Evolutionary conservation across 2,888 invertebrate species (phyloP).

Genomic region (Sylvicola fuscatus): DNA sequence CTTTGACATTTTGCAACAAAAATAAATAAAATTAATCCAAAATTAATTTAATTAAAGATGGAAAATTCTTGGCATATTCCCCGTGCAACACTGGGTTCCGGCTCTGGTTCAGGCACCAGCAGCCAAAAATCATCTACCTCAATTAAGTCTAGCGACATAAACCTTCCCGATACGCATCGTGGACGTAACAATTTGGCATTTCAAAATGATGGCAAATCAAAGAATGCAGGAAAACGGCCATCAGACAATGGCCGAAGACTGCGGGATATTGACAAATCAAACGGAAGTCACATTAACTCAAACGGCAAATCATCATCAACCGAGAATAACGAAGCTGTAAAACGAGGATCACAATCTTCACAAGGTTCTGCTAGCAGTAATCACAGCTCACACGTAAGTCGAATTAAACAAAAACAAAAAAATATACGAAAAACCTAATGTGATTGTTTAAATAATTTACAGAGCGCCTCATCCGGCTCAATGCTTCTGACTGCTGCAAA

Average conservation of each 20-base stretch:
- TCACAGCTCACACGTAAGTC: conserved; percentile 58
- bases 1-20: no score
- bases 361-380: conserved; percentile 51
- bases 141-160: conserved; percentile 13
- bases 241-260: neutral
- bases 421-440: neutral
- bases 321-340: conserved; percentile 9
- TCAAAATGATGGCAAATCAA: neutral
- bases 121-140: conserved; percentile 14
- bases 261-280: conserved; percentile 1
- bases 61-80: conserved; percentile 57
- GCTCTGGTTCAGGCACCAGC: conserved; percentile 14
- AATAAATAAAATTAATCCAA: no score
- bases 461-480: conserved; percentile 69
- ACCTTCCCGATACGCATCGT: neutral
- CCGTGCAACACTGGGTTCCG: conserved; percentile 46
- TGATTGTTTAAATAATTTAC: conserved; percentile 16
- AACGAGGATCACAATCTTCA: conserved; percentile 36
- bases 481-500: conserved; percentile 61
- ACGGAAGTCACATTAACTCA: no score
- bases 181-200: conserved; percentile 1
- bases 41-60: conserved; percentile 14
- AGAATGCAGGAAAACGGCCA: neutral
- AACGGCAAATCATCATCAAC: neutral
- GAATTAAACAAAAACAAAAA: conserved; percentile 5